Base-by-base conservation (phyloP, 2,888 invertebrate genomes). In the Meandrusa payeni region DNA sequence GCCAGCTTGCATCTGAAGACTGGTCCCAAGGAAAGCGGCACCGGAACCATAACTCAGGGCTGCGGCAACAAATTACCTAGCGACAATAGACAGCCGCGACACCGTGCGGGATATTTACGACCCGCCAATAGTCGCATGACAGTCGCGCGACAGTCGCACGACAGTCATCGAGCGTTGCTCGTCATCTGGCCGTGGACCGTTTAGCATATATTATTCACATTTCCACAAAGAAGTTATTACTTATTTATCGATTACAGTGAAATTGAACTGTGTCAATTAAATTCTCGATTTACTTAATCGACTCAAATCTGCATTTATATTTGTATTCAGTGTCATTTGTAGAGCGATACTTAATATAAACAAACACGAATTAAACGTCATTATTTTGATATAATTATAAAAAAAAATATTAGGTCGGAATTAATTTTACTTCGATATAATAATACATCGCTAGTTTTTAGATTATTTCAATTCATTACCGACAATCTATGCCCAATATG, bases 31-130 rank as follows among this genome's bases (percentile, higher is more conserved):
- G 31, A 24, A 26, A 38, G 32, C 32, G 19, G 12, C 27, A 43
- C 32, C 38, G 43, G 43, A 43, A 43, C 43, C 38, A 43, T 43
- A 38, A 33, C 32, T 44, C 44, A 44, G 32, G 32, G 44, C 38
- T 12, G 38, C 44, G 27, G 32, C 44, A 28, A 41, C 41, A 38
- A 44, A 38, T 38, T 38, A 44, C 44, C 38, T 11, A 12, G 20
- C 20, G 32, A 44, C 38, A 38, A 44, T 44, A 38, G 44, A 38
- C 44, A 38, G 44, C 32, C 12, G 15, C 23, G 42, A 29, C 40
- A 26, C 32, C 19, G 32, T 10, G 7, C 17, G 13, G 36, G 19
- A 11, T 44, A 50, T 45, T 47, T 36, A 37, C 38, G 34, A 33
- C 41, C 12, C 12, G 32, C 34, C 39, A 29, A 31, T 32, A 12